These are phyloP conservation scores for Ormyrus rosae DNA, from an alignment of 2,888 invertebrate species.

Conservation along the genomic window DNA sequence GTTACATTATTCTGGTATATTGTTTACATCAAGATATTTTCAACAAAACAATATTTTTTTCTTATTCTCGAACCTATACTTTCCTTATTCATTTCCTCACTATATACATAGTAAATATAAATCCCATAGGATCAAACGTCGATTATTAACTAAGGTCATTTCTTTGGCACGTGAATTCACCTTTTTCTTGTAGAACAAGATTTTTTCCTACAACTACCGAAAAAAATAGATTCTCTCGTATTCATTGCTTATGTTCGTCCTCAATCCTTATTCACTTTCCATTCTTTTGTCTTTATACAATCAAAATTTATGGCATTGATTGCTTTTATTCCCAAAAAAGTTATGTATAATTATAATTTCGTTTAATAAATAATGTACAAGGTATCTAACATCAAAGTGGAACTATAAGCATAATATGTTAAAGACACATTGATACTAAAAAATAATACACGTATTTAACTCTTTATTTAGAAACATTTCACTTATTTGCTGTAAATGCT, in stretches of 20 bases:
- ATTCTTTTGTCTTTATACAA: constrained; percentile 17
- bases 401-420: too few relatives aligned
- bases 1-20: neutral
- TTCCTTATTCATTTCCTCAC: constrained; percentile 22
- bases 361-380: neutral
- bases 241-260: constrained; percentile 21
- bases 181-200: constrained; percentile 61
- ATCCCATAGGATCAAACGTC: constrained; percentile 40
- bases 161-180: constrained; percentile 75
- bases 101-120: constrained; percentile 41
- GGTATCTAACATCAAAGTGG: too few relatives aligned
- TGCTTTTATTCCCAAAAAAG: constrained; percentile 6
- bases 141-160: constrained; percentile 58
- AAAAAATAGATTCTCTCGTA: constrained; percentile 41
- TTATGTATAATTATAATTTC: constrained; percentile 3
- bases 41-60: constrained; percentile 33
- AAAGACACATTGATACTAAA: too few relatives aligned
- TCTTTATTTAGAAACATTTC: too few relatives aligned
- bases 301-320: constrained; percentile 12
- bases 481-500: too few relatives aligned
- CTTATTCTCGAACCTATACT: constrained; percentile 25
- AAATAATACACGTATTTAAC: too few relatives aligned
- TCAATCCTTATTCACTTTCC: constrained; percentile 29
- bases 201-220: constrained; percentile 41
- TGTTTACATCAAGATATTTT: constrained; percentile 37